A percentile compares a stretch with the other conserved stretches of the same genome.
phyloP scores from a whole-genome alignment of 2,797 vertebrate genomes.

The Phoxinus dragarum region DNA sequence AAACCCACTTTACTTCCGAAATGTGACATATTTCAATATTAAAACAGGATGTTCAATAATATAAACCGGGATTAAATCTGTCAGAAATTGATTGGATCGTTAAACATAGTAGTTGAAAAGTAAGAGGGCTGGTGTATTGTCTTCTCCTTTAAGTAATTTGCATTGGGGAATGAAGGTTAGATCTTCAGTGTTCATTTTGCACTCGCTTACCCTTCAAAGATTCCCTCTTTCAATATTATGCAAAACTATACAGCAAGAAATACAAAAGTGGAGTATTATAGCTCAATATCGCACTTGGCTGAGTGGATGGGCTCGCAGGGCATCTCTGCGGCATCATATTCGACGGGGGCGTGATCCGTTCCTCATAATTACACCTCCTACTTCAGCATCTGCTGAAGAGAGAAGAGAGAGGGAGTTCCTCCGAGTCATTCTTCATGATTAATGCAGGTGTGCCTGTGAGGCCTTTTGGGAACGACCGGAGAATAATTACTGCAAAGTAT shows the following conservation, averaged over 20 bases:
- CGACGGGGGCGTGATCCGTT: constrained; percentile 51
- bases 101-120: background rate
- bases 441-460: constrained; percentile 71
- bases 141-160: background rate
- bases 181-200: background rate
- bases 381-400: constrained; percentile 51
- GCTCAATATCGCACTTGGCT: constrained; percentile 31
- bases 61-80: background rate
- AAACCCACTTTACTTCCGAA: background rate
- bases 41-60: background rate
- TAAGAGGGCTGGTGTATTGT: background rate
- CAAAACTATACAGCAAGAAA: constrained; percentile 10
- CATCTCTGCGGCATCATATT: constrained; percentile 55
- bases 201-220: background rate
- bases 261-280: constrained; percentile 26
- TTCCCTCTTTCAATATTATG: constrained; percentile 28
- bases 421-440: constrained; percentile 70
- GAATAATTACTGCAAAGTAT: constrained; percentile 73
- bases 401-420: constrained; percentile 61
- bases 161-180: background rate
- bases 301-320: constrained; percentile 44
- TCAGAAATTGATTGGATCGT: background rate
- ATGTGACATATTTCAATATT: constrained; percentile 13
- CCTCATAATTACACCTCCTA: constrained; percentile 60
- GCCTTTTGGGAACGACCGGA: constrained; percentile 66